Base-by-base conservation (phyloP, 2,797 vertebrate species). In the Mastacembelus armatus region DNA sequence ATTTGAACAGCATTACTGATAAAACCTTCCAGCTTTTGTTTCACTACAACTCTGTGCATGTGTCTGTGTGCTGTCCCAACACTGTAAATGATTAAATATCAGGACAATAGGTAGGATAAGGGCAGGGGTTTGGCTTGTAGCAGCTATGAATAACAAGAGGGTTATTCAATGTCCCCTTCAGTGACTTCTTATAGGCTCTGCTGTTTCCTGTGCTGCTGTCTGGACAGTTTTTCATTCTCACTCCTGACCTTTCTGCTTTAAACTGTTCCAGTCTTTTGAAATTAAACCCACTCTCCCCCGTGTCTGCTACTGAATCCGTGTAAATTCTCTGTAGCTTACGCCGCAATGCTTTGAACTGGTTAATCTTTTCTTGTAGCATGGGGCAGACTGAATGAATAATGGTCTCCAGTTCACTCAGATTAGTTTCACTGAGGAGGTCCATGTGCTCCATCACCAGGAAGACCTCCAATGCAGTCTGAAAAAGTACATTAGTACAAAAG, bases 401-500 rank as follows among this genome's bases (percentile, higher is more conserved):
- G 0, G 8, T 0, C 81, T 95, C 91, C 81, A 98, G 63, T 2
- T 68, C 8, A 0, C 44, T 9, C 36, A 97, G 66, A 10, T 96
- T 74, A 42, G 87, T 67, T 42, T 88, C 61, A 57, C 15, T 67
- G 73, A 98, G 84, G 54, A 61, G 39, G 49, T 61, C 88, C 49
- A 56, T 62, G 65, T 92, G 94, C 82, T 98, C 96, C 92, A 98
- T 66, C 62, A 80, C 85, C 71, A 48, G 66, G 80, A 97, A 90
- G 39, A 97, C 61, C 30, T 94, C 91, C 42, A 96, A 87, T 33
- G 89, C 81, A 24, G 88, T 93, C 96, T 98, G 86, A 56, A 83
- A 93, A 66, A n/a, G n/a, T n/a, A n/a, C n/a, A n/a, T n/a, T n/a
- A n/a, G n/a, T n/a, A n/a, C n/a, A n/a, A n/a, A n/a, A n/a, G n/a